Percentiles rank a stretch among this genome's conserved stretches.
These are phyloP conservation scores for Drosophila kepulauana DNA, from an alignment of 1,140 invertebrate species.

Conservation along the genomic window DNA sequence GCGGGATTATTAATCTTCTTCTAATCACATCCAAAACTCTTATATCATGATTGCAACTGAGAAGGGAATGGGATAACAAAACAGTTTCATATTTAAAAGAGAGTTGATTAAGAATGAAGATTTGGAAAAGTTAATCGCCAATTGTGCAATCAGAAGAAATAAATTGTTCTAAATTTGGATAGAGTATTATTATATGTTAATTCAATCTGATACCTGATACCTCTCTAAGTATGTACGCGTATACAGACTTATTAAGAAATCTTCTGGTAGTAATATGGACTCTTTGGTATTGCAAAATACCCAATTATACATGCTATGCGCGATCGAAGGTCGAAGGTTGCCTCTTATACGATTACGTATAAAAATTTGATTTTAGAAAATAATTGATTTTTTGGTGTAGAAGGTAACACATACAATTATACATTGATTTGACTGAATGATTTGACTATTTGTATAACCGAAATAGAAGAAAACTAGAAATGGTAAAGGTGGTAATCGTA, in stretches of 20 bases:
- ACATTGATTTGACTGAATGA: conserved; percentile 57
- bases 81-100: too few relatives aligned
- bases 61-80: too few relatives aligned
- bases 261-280: conserved; percentile 85
- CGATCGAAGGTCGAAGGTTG: conserved; percentile 31
- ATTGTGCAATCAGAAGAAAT: too few relatives aligned
- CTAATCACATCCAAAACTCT: too few relatives aligned
- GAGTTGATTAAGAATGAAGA: too few relatives aligned
- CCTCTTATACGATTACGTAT: too few relatives aligned
- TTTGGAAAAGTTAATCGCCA: too few relatives aligned
- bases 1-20: too few relatives aligned
- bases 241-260: conserved; percentile 84
- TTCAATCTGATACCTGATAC: conserved; percentile 10
- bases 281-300: conserved; percentile 84
- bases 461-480: conserved; percentile 67
- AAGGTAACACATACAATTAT: conserved; percentile 60
- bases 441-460: conserved; percentile 42
- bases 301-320: conserved; percentile 68
- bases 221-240: conserved; percentile 44
- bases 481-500: conserved; percentile 59
- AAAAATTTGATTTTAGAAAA: conserved; percentile 20
- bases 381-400: conserved; percentile 43
- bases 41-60: too few relatives aligned
- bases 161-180: conserved; percentile 5
- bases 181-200: neutral